Conservation (phyloP, 1,140 invertebrate species). For the Chironomus striatipennis region DNA sequence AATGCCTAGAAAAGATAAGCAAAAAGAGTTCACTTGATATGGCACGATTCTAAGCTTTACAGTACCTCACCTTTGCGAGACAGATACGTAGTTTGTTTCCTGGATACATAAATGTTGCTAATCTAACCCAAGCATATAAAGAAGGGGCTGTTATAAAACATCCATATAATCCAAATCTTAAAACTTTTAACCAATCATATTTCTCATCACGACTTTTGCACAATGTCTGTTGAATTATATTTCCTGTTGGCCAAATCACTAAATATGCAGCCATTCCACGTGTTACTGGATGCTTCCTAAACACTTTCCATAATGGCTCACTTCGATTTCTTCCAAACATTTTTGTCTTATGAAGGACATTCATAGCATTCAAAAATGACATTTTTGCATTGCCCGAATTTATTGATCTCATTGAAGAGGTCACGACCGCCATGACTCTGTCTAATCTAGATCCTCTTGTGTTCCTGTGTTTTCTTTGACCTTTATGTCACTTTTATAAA, state of each 20-base stretch:
- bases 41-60: neutral
- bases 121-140: conserved; percentile 59
- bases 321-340: neutral
- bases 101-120: conserved; percentile 55
- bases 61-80: conserved; percentile 47
- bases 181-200: conserved; percentile 48
- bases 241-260: conserved; percentile 59
- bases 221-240: conserved; percentile 49
- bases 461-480: too few relatives aligned
- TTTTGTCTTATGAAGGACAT: neutral
- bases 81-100: conserved; percentile 51
- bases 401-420: neutral
- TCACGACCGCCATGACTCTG: neutral
- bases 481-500: too few relatives aligned
- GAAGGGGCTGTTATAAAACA: conserved; percentile 61
- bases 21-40: neutral
- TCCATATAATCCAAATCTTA: conserved; percentile 61
- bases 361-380: neutral
- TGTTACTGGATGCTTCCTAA: conserved; percentile 34
- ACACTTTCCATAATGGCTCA: neutral
- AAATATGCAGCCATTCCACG: conserved; percentile 64
- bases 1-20: conserved; percentile 37
- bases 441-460: too few relatives aligned
- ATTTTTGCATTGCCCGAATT: conserved; percentile 9
- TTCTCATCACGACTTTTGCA: conserved; percentile 30